Percentiles rank a stretch among this genome's conserved stretches.
Evolutionary conservation across 2,113 vertebrate genomes (phyloP).

Genomic region (Prunella himalayana): DNA sequence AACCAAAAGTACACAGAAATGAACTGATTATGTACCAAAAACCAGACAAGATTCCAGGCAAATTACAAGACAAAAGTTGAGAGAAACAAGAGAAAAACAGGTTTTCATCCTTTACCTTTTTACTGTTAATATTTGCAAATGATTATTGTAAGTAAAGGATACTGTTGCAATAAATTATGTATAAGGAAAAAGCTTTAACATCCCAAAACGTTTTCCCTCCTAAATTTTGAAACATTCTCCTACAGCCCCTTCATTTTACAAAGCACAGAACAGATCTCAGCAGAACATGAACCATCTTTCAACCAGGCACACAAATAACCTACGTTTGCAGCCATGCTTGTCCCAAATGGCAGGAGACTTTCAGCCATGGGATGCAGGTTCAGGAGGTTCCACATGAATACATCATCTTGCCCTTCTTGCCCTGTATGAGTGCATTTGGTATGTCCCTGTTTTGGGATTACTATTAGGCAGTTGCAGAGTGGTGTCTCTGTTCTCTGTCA

Average conservation of each 20-base stretch:
- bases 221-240: neutral
- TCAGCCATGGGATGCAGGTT: neutral
- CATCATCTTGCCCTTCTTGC: neutral
- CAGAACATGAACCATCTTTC: neutral
- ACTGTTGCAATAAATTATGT: neutral
- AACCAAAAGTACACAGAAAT: neutral
- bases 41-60: neutral
- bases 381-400: neutral
- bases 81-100: neutral
- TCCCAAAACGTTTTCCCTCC: neutral
- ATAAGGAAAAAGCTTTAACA: neutral
- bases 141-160: neutral
- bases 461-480: neutral
- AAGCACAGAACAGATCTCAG: neutral
- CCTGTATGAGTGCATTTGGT: neutral
- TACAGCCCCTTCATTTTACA: neutral
- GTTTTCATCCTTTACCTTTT: neutral
- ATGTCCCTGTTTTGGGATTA: neutral
- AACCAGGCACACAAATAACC: neutral
- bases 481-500: neutral
- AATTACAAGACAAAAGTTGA: neutral
- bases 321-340: fast-evolving
- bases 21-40: neutral
- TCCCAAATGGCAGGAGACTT: neutral
- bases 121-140: neutral